Percentiles rank a stretch among this genome's conserved stretches.
phyloP scores from a whole-genome alignment of 2,797 vertebrate genomes.

The Alectoris magna region DNA sequence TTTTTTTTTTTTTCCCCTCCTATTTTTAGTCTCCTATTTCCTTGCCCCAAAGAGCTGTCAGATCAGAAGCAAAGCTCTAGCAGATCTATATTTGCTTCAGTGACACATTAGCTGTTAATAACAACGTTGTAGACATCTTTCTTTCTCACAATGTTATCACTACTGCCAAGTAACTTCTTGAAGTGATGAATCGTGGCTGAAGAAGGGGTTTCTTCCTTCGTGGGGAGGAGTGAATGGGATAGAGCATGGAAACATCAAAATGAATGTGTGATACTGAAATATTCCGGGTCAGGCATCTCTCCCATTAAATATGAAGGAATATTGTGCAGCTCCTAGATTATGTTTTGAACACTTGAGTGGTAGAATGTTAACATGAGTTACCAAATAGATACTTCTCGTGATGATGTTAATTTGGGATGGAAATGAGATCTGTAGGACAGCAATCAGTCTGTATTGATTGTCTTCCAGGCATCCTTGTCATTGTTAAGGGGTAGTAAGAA shows the following conservation, averaged over 20 bases:
- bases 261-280: not conserved
- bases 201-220: not conserved
- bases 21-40: not conserved
- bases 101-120: not conserved
- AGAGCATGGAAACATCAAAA: not conserved
- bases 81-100: not conserved
- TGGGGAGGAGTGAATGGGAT: not conserved
- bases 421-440: not conserved
- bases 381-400: not conserved
- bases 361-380: not conserved
- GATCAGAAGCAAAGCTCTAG: not conserved
- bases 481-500: conserved; percentile 39
- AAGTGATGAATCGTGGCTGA: not conserved
- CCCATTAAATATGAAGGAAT: not conserved
- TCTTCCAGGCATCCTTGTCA: conserved; percentile 13
- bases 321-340: not conserved
- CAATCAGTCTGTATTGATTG: not conserved
- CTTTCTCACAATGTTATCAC: not conserved
- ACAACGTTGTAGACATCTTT: too few species aligned
- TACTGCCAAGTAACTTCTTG: not conserved
- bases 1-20: not conserved
- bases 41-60: not conserved
- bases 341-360: not conserved
- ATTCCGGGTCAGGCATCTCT: not conserved
- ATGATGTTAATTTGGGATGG: not conserved